These are phyloP conservation scores for Heliconius nattereri DNA, from an alignment of 1,140 invertebrate species.

Conservation along the genomic window DNA sequence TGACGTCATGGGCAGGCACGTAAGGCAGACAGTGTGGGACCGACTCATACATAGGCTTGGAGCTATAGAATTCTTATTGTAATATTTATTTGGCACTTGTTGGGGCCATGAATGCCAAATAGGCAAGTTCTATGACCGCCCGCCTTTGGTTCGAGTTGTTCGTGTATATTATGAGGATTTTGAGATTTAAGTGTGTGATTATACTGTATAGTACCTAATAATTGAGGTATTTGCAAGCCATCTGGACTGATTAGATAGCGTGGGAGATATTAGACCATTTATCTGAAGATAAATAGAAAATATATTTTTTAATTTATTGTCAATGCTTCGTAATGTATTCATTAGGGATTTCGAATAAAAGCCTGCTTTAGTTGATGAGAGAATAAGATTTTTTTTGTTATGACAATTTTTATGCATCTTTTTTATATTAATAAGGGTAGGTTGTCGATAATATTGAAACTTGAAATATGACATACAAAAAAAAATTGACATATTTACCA, in stretches of 20 bases:
- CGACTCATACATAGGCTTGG: constrained; percentile 48
- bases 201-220: constrained; percentile 34
- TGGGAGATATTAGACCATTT: constrained; percentile 23
- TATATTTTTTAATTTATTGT: neutral
- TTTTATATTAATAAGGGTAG: too few species aligned
- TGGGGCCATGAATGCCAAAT: constrained; percentile 72
- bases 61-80: constrained; percentile 73
- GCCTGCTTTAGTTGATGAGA: neutral
- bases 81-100: constrained; percentile 75
- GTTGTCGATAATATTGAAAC: too few species aligned
- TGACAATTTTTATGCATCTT: too few species aligned
- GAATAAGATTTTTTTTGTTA: neutral
- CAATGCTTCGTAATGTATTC: constrained; percentile 10
- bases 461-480: too few species aligned
- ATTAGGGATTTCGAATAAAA: too few species aligned
- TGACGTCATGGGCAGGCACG: constrained; percentile 45
- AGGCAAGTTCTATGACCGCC: constrained; percentile 72
- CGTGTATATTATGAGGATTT: constrained; percentile 44
- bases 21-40: constrained; percentile 44
- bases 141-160: constrained; percentile 48
- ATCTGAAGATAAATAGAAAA: constrained; percentile 10
- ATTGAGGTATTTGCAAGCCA: constrained; percentile 41
- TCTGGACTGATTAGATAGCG: constrained; percentile 35
- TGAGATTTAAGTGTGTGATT: constrained; percentile 33
- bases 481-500: too few species aligned